These are phyloP conservation scores for Charanyca ferruginea DNA, from an alignment of 2,888 invertebrate genomes.

Conservation along the genomic window DNA sequence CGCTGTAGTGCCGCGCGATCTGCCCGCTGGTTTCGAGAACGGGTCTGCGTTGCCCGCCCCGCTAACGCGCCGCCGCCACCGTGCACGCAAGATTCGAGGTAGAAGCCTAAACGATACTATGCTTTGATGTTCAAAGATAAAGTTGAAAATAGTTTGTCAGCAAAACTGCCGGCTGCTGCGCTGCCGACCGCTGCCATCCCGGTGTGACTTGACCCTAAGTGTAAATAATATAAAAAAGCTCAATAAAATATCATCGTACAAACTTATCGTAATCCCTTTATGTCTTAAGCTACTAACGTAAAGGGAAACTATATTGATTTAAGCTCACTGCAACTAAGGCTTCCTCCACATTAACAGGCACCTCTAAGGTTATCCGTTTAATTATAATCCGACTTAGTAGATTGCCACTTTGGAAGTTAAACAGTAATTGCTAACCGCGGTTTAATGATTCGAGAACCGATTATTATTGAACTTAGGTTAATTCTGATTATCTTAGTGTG, in stretches of 20 bases:
- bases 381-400: conserved; percentile 60
- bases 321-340: conserved; percentile 42
- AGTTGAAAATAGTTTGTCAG: too few species aligned
- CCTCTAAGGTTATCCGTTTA: conserved; percentile 49
- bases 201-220: too few species aligned
- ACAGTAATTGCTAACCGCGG: conserved; percentile 52
- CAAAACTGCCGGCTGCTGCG: too few species aligned
- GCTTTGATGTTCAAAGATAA: too few species aligned
- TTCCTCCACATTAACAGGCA: conserved; percentile 42
- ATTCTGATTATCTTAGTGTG: conserved; percentile 30
- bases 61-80: too few species aligned
- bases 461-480: conserved; percentile 51
- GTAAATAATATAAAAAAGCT: too few species aligned
- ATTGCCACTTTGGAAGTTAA: conserved; percentile 52
- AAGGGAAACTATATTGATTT: conserved; percentile 35
- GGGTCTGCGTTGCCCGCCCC: too few species aligned
- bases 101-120: too few species aligned
- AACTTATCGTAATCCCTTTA: conserved; percentile 10
- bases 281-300: conserved; percentile 8
- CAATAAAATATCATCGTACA: conserved; percentile 5
- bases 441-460: conserved; percentile 43
- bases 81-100: too few species aligned
- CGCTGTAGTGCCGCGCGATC: too few species aligned
- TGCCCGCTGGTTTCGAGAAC: too few species aligned
- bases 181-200: too few species aligned